Conservation (phyloP, 2,888 invertebrate species). For the Troglohyphantes excavatus region DNA sequence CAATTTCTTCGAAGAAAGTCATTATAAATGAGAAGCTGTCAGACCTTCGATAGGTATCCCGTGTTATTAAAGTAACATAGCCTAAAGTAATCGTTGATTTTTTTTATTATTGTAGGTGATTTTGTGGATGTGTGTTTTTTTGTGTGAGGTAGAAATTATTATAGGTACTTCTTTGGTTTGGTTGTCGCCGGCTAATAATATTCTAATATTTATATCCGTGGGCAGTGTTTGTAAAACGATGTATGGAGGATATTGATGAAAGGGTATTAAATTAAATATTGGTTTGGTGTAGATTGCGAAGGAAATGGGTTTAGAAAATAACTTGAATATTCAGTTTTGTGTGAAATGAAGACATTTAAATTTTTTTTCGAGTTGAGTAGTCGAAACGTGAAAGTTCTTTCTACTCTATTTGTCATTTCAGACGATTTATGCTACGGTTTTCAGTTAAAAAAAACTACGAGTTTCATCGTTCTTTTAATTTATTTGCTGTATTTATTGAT, state of each 20-base stretch:
- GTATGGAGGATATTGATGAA: not conserved
- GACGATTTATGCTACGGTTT: too few relatives aligned
- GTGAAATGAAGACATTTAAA: too few relatives aligned
- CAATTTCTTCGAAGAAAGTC: slow-evolving; percentile 6
- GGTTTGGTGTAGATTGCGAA: too few relatives aligned
- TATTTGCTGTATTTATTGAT: too few relatives aligned
- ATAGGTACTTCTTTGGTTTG: not conserved
- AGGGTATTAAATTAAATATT: not conserved
- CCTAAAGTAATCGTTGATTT: not conserved
- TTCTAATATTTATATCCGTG: not conserved
- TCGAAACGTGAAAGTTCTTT: too few relatives aligned
- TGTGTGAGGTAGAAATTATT: not conserved
- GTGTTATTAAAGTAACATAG: not conserved
- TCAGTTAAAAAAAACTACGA: too few relatives aligned
- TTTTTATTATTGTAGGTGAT: not conserved
- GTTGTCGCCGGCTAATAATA: not conserved
- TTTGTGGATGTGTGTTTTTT: not conserved
- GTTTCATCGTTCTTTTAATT: too few relatives aligned
- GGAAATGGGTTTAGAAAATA: too few relatives aligned
- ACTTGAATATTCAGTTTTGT: too few relatives aligned
- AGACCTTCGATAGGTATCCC: not conserved
- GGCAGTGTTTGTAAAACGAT: too few relatives aligned
- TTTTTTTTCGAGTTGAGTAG: too few relatives aligned
- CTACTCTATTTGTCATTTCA: too few relatives aligned
- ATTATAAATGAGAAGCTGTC: not conserved